Evolutionary conservation across 53 echinoderm and acorn worm genomes (phyloP).

Genomic region (Antedon mediterranea): DNA sequence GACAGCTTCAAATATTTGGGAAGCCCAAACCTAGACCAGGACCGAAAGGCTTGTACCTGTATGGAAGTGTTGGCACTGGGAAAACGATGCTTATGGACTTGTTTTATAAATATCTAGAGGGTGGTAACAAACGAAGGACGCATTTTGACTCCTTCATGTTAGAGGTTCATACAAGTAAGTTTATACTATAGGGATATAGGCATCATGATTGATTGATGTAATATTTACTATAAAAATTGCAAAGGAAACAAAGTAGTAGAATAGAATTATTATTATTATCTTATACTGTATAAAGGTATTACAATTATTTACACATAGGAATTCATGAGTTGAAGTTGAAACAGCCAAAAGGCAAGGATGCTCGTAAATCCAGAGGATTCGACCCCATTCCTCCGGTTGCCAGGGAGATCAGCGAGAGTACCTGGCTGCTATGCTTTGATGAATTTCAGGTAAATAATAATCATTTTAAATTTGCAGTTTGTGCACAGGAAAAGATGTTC

Average conservation of each 20-base stretch:
- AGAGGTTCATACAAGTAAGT: constrained; percentile 83
- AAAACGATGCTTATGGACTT: constrained; percentile 98
- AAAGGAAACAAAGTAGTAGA: too few species aligned
- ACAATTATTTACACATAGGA: constrained; percentile 18
- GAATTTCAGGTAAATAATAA: constrained; percentile 93
- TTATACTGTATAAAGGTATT: too few species aligned
- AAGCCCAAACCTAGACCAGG: constrained; percentile 24
- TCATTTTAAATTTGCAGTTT: too few species aligned
- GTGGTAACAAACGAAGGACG: constrained; percentile 51
- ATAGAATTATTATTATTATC: too few species aligned
- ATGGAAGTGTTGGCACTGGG: constrained; percentile 88
- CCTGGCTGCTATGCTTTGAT: constrained; percentile 94
- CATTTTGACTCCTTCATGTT: constrained; percentile 99
- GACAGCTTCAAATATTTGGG: not conserved
- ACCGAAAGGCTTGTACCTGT: constrained; percentile 72
- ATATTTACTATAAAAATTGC: too few species aligned
- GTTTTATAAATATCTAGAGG: constrained; percentile 62
- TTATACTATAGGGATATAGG: not conserved
- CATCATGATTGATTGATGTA: too few species aligned
- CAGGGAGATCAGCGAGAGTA: constrained; percentile 54
- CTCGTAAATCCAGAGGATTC: constrained; percentile 44
- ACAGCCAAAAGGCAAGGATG: constrained; percentile 38
- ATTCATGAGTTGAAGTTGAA: constrained; percentile 87
- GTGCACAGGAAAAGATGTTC: too few species aligned
- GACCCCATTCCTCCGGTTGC: constrained; percentile 58